Percentiles rank a stretch among this genome's conserved stretches.
phyloP scores from a whole-genome alignment of 2,113 vertebrate species.

The Piprites chloris region DNA sequence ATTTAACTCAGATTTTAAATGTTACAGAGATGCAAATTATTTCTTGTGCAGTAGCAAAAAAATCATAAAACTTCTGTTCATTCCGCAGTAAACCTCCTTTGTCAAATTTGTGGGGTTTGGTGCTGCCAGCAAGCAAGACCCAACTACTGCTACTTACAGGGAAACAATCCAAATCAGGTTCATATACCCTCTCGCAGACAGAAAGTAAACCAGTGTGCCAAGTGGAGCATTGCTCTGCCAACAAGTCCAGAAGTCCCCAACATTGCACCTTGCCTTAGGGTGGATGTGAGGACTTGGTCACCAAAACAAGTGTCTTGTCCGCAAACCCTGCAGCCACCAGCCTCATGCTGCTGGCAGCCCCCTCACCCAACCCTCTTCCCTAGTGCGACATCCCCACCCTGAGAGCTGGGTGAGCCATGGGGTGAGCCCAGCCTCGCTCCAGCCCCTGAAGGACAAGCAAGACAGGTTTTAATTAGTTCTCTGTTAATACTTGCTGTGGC shows the following conservation, averaged over 20 bases:
- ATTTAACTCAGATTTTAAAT: background rate
- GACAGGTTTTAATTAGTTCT: background rate
- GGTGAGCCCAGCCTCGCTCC: background rate
- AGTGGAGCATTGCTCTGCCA: background rate
- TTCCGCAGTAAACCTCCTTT: background rate
- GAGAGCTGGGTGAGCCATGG: background rate
- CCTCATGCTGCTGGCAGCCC: background rate
- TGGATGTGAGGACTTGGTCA: background rate
- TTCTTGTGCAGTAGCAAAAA: background rate
- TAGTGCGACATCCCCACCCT: rapidly evolving
- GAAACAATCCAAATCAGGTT: background rate
- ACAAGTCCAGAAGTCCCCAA: background rate
- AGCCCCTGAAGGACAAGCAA: background rate
- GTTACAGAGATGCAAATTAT: background rate
- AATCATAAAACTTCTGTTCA: background rate
- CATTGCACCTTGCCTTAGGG: background rate
- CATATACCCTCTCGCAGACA: rapidly evolving
- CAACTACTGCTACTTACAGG: background rate
- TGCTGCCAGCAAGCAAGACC: rapidly evolving
- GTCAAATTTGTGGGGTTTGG: background rate
- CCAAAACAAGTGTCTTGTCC: background rate
- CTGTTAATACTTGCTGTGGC: rapidly evolving
- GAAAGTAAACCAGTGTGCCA: rapidly evolving
- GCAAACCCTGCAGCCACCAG: background rate
- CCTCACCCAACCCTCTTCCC: rapidly evolving